A percentile compares a stretch with the other conserved stretches of the same genome.
Conservation (phyloP, 2,888 invertebrate species). For the Pantelozetes paolii region DNA sequence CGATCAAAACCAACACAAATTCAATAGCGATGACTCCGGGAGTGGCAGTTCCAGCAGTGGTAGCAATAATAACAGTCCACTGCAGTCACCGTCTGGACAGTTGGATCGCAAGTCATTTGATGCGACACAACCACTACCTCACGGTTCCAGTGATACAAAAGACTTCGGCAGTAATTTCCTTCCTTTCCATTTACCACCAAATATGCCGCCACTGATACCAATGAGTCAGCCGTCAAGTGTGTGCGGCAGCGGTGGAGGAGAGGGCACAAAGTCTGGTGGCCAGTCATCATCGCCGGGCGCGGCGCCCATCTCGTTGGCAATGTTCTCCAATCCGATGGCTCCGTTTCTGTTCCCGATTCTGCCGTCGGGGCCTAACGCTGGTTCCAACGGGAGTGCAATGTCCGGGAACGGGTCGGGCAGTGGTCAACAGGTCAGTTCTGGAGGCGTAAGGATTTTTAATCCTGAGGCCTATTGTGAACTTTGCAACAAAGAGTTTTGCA, state of each 20-base stretch:
- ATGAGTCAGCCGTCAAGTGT: conserved; percentile 43
- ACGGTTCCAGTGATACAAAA: conserved; percentile 41
- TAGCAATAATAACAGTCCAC: conserved; percentile 37
- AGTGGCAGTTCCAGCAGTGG: conserved; percentile 23
- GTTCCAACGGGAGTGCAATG: conserved; percentile 37
- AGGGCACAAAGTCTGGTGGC: conserved; percentile 17
- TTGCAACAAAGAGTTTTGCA: conserved; percentile 98
- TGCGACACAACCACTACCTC: conserved; percentile 46
- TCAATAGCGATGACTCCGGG: conserved; percentile 30
- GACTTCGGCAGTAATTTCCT: conserved; percentile 45
- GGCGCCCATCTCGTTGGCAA: conserved; percentile 39
- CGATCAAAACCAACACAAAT: conserved; percentile 28
- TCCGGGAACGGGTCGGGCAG: conserved; percentile 33
- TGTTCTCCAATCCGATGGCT: conserved; percentile 48
- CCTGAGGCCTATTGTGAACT: conserved; percentile 95
- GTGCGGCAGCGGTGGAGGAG: not conserved
- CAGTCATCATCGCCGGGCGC: conserved; percentile 25
- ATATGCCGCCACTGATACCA: conserved; percentile 47
- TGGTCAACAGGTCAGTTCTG: conserved; percentile 34
- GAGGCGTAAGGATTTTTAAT: conserved; percentile 71
- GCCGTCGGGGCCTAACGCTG: conserved; percentile 1
- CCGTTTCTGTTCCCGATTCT: conserved; percentile 48
- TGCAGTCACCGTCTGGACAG: conserved; percentile 13
- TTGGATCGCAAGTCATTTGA: conserved; percentile 9
- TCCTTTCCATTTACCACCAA: conserved; percentile 45